Base-by-base conservation (phyloP, 2,113 vertebrate species). In the Odocoileus hemionus region DNA sequence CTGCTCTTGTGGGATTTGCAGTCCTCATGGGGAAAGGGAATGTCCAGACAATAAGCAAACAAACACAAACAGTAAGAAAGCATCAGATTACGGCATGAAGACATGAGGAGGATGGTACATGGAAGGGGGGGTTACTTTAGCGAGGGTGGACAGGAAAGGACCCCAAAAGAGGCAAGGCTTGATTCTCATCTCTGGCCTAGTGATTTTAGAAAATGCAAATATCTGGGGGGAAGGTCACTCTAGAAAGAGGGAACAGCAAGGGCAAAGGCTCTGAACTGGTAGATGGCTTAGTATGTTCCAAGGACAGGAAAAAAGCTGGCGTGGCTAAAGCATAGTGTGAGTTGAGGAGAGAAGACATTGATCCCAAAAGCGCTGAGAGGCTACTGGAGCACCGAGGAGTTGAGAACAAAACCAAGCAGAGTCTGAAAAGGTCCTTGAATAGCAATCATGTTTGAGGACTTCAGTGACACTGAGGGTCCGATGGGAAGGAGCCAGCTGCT, bases 401-500 rank as follows among this genome's bases (percentile, higher is more conserved):
- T 19, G 3, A 57, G 6, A 74, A 26, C 33, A 88, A 84, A 93
- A 58, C 36, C 36, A 50, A 70, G 58, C 4, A 25, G 67, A 50
- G n/a, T 36, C 12, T 95, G 25, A 61, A 39, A 52, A 86, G 85
- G 43, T 54, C 74, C 28, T 10, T 43, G 30, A 86, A 25, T 16
- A 54, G 17, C 12, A 30, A 84, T 64, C 26, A 26, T 1, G 52
- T 33, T 30, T 78, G 82, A 79, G 91, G 96, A 74, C 26, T 33
- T 12, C 12, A 5, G 23, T 12, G 19, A 60, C 8, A 26, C 17
- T 0, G 0, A n/a, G n/a, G 83, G 28, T 33, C 45, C 6, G 0
- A 64, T 1, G 14, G 21, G 92, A 57, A 84, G 23, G 10, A 26
- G 4, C 58, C 52, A 25, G 86, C 19, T 10, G 54, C 58, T 55